These are phyloP conservation scores for Sceliomorpha sp. DNA, from an alignment of 2,888 invertebrate species.

Conservation along the genomic window DNA sequence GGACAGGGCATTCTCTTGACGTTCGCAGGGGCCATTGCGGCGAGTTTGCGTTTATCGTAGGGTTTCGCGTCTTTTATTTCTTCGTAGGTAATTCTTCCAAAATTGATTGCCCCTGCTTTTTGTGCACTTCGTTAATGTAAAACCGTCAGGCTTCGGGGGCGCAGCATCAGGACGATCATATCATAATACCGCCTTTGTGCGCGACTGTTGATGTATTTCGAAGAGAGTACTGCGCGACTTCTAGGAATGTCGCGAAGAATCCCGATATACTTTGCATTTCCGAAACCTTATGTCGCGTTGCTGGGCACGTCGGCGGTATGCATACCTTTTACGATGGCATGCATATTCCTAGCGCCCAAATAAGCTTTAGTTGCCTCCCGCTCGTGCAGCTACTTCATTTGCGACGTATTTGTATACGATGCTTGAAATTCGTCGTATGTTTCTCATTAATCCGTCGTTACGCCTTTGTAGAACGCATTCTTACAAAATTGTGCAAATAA, in stretches of 20 bases:
- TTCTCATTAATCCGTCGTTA: conserved; percentile 6
- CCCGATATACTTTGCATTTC: conserved; percentile 29
- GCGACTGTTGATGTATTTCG: conserved; percentile 10
- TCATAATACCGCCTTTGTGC: not conserved
- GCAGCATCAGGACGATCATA: too few species aligned
- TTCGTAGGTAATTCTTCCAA: too few species aligned
- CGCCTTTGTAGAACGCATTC: too few species aligned
- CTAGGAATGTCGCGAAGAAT: conserved; percentile 24
- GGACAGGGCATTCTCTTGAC: too few species aligned
- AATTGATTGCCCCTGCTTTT: too few species aligned
- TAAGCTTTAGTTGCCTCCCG: conserved; percentile 26
- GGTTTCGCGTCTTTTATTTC: too few species aligned
- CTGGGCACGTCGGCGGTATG: conserved; percentile 15
- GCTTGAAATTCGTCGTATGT: conserved; percentile 10
- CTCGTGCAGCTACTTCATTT: conserved; percentile 19
- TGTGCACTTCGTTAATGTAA: too few species aligned
- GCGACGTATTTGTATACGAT: conserved; percentile 12
- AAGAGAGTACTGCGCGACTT: conserved; percentile 18
- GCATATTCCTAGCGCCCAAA: conserved; percentile 28
- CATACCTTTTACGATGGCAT: conserved; percentile 31
- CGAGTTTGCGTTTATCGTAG: too few species aligned
- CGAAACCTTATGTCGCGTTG: conserved; percentile 24
- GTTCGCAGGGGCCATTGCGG: too few species aligned
- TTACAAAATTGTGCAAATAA: too few species aligned
- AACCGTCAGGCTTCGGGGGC: too few species aligned